Base-by-base conservation (phyloP, 2,888 invertebrate genomes). In the Aporophyla nigra region DNA sequence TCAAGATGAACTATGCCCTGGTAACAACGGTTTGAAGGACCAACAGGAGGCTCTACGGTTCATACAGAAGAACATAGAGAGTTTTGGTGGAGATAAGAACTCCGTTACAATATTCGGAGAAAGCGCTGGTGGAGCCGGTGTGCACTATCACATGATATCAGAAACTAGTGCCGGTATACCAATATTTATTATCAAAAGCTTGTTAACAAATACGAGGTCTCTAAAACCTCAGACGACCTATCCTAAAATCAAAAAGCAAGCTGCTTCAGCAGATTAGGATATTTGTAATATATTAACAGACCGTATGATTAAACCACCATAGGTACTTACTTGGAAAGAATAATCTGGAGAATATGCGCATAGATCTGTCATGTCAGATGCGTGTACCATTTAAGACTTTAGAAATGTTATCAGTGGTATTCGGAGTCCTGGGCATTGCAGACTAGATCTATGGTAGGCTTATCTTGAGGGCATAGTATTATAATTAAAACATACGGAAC, bases 81-180 rank as follows among this genome's bases (percentile, higher is more conserved):
- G 94, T 40, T 98, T 98, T 78, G 97, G 97, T 0, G 98, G 98
- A 0, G 97, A 98, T 91, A 97, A 97, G 1, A 91, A 97, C 43
- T 97, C 97, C 12, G 97, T 98, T 0, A 98, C 98, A 0, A 94
- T 98, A 71, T 98, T 98, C 83, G 98, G 98, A 0, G 98, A 98
- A 88, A 98, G 98, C 88, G 98, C 98, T 0, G 98, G 98, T 6
- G 98, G 97, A 0, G 97, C 97, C 1, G 97, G 97, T 86, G 97
- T 97, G 1, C 97, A 98, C 59, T 98, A 97, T 80, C 98, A 98
- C 82, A 98, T 98, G 97, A 93, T 98, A 61, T 98, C 97, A n/a
- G 94, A 97, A 56, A 93, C 96, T 53, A 97, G 97, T 49, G 92
- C 90, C 87, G 97, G 97, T 97, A 92, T 83, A 63, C 24, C 10